Evolutionary conservation across 2,888 invertebrate species (phyloP), one percentile per base, ranked within the genome.

Genomic region (Megamerina dolium): DNA sequence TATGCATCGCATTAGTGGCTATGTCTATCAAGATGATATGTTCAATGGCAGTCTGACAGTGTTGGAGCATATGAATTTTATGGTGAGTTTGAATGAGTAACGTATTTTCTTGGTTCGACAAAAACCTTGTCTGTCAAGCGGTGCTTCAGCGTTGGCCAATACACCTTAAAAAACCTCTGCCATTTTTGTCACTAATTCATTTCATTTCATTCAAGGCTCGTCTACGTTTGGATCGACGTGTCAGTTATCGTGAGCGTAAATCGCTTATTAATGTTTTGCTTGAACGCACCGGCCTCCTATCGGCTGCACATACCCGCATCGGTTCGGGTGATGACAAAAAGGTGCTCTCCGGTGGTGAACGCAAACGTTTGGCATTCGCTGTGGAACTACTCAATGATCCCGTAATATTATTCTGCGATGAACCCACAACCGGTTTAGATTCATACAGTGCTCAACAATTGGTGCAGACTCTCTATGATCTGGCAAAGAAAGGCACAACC

Each of bases 351-450:
- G 94, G 95, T 0, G 96, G 96, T 0, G 96, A 96, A 66, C 84
- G 86, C 62, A 95, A 95, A 63, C 76, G 95, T 42, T 73, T 96
- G 16, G 85, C 94, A 0, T 94, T 96, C 65, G 96, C 94, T 4
- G 85, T 91, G 1, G 95, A 95, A 84, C 45, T 72, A 27, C 70
- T 96, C 41, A 93, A 90, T 30, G 88, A 95, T 72, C 96, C 96
- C 0, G 81, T 87, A 1, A 77, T 97, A 26, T 73, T 97, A 30
- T 95, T 96, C 73, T 89, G 93, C 64, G 96, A 97, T 61, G 96
- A 97, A 64, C 95, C 95, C 6, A 96, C 96, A 0, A 94, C 94
- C 0, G 93, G 95, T 0, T 68, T 87, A 43, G 96, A 97, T 68
- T 90, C 93, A 0, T 92, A 83, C 59, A 93, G 93, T 63, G 95